Conservation (phyloP, 30 jellyfish, hydroid and myxozoan genomes). For the Mastigias papua region DNA sequence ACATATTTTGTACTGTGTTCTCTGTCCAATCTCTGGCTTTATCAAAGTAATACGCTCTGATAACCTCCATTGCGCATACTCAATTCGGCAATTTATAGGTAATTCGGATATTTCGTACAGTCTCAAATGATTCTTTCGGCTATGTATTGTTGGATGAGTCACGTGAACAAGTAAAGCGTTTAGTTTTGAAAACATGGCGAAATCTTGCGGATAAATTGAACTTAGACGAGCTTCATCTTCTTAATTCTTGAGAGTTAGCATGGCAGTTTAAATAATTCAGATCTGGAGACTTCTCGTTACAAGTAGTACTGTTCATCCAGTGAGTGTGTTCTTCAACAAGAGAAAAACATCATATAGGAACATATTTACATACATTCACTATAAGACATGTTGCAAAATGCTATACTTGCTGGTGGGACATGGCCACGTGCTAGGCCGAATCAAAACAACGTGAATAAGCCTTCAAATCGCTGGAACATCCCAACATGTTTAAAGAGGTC, state of each 20-base stretch:
- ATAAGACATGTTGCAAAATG: conserved; percentile 29
- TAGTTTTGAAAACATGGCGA: conserved; percentile 10
- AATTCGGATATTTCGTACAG: not conserved
- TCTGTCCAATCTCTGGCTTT: too few species aligned
- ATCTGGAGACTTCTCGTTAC: not conserved
- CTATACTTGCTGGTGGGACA: conserved; percentile 62
- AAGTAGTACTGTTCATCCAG: not conserved
- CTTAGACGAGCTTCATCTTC: not conserved
- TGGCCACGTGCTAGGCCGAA: conserved; percentile 50
- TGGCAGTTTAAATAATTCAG: not conserved
- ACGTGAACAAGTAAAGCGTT: conserved; percentile 8
- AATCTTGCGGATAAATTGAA: conserved; percentile 2
- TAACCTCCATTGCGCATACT: not conserved
- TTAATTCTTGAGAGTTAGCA: not conserved
- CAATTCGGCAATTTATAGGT: not conserved
- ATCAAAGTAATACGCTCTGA: too few species aligned
- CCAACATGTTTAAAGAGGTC: not conserved
- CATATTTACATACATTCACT: not conserved
- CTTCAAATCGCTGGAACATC: conserved; percentile 14
- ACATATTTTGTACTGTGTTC: too few species aligned
- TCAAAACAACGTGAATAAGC: not conserved
- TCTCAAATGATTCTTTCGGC: not conserved
- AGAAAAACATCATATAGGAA: not conserved
- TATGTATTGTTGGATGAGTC: not conserved
- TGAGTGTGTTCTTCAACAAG: not conserved